Percentiles rank a stretch among this genome's conserved stretches.
Conservation (phyloP, 53 echinoderm and acorn worm genomes). For the Henricia sp. region DNA sequence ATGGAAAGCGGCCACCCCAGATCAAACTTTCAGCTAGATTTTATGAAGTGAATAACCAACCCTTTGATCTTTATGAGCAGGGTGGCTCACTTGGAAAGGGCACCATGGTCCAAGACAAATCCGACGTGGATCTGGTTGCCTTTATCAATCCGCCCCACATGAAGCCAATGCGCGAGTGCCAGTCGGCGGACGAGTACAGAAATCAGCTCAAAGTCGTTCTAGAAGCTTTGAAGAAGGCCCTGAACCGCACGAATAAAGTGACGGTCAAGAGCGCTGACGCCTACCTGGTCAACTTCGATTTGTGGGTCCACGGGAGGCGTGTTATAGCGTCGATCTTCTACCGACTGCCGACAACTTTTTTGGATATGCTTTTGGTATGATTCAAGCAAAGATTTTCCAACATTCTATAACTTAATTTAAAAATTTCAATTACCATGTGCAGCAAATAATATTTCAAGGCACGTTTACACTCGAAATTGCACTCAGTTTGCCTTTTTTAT, state of each 20-base stretch:
- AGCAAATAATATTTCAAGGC: no score
- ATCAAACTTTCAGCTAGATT: no score
- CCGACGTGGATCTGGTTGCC: slow-evolving; percentile 49
- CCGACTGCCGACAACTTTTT: slow-evolving; percentile 29
- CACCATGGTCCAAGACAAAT: slow-evolving; percentile 34
- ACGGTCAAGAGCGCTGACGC: background rate
- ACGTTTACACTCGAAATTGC: no score
- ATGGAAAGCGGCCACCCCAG: no score
- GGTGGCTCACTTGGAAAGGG: slow-evolving; percentile 60
- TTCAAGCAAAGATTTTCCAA: background rate
- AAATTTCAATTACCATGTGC: background rate
- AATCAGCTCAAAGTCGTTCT: background rate
- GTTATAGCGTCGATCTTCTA: slow-evolving; percentile 14
- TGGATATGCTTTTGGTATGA: background rate
- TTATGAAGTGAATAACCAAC: no score
- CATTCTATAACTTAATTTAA: background rate
- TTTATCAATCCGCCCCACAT: slow-evolving; percentile 38
- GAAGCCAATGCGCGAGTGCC: background rate
- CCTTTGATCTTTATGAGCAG: no score
- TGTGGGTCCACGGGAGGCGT: background rate
- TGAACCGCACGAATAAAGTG: background rate
- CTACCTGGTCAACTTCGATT: slow-evolving; percentile 1
- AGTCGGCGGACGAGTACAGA: background rate
- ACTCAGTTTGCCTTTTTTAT: no score
- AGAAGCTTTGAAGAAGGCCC: background rate